Evolutionary conservation across 2,113 vertebrate species (phyloP).

Genomic region (Gobius niger): DNA sequence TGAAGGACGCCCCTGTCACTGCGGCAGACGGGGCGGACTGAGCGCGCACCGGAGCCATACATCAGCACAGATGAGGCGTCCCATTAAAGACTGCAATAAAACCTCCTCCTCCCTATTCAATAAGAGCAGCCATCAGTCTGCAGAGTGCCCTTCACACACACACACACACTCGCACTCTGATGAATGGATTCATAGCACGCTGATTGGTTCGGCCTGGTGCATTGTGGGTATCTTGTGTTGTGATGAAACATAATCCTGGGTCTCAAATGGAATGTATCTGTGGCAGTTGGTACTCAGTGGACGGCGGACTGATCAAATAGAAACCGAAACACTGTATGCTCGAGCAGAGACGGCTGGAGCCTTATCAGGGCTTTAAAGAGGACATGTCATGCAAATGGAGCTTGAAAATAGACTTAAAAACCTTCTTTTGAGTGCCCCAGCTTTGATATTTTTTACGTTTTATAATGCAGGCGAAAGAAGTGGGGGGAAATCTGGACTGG

Average conservation of each 20-base stretch:
- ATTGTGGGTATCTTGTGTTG: slow-evolving; percentile 3
- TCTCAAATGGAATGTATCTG: slow-evolving; percentile 5
- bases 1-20: slow-evolving; percentile 28
- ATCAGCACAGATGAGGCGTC: slow-evolving; percentile 41
- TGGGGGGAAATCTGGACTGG: no score
- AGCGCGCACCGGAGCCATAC: slow-evolving; percentile 19
- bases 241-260: slow-evolving; percentile 8
- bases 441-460: no score
- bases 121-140: slow-evolving; percentile 41
- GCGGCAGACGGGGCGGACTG: not conserved
- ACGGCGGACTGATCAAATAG: not conserved
- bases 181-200: slow-evolving; percentile 8
- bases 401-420: no score
- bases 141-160: slow-evolving; percentile 29
- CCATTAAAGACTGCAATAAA: slow-evolving; percentile 46
- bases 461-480: no score
- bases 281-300: not conserved
- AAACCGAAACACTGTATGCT: no score
- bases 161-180: not conserved
- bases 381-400: no score
- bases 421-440: no score
- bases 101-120: slow-evolving; percentile 42
- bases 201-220: slow-evolving; percentile 3
- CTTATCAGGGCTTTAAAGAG: no score
- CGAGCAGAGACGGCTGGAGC: no score